A percentile compares a stretch with the other conserved stretches of the same genome.
phyloP scores from a whole-genome alignment of 2,797 vertebrate species.

The Oreochromis mossambicus region DNA sequence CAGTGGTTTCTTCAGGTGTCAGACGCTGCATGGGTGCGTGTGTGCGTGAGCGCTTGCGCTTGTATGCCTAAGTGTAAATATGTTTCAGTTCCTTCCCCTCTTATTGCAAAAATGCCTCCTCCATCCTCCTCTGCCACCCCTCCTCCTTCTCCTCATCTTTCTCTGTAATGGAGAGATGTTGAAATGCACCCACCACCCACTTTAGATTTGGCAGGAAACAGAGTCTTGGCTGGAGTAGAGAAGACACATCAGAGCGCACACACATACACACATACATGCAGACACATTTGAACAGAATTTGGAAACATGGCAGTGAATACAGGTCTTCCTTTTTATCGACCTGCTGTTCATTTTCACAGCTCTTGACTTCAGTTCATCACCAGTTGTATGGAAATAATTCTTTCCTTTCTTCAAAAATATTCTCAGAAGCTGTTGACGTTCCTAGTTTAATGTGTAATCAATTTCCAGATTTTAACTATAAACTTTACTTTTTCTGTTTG shows the following conservation, averaged over 20 bases:
- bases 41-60: background rate
- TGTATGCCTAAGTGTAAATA: slow-evolving; percentile 8
- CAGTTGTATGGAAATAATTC: slow-evolving; percentile 29
- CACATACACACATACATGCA: background rate
- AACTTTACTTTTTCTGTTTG: background rate
- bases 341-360: slow-evolving; percentile 60
- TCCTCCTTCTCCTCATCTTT: slow-evolving; percentile 49
- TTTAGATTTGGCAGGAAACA: slow-evolving; percentile 66
- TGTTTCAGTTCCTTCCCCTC: slow-evolving; percentile 41
- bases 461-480: background rate
- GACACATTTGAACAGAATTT: slow-evolving; percentile 50
- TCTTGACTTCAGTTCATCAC: slow-evolving; percentile 50
- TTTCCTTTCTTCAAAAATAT: background rate
- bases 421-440: slow-evolving; percentile 15
- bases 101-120: slow-evolving; percentile 33
- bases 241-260: slow-evolving; percentile 34
- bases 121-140: background rate
- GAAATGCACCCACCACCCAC: slow-evolving; percentile 64
- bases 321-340: slow-evolving; percentile 55
- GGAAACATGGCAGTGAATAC: slow-evolving; percentile 59
- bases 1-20: slow-evolving; percentile 53
- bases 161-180: slow-evolving; percentile 64
- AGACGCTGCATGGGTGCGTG: slow-evolving; percentile 2
- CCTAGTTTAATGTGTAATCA: background rate
- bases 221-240: slow-evolving; percentile 50